phyloP scores from a whole-genome alignment of 23 tunicate genomes.

The Trididemnum clinides region DNA sequence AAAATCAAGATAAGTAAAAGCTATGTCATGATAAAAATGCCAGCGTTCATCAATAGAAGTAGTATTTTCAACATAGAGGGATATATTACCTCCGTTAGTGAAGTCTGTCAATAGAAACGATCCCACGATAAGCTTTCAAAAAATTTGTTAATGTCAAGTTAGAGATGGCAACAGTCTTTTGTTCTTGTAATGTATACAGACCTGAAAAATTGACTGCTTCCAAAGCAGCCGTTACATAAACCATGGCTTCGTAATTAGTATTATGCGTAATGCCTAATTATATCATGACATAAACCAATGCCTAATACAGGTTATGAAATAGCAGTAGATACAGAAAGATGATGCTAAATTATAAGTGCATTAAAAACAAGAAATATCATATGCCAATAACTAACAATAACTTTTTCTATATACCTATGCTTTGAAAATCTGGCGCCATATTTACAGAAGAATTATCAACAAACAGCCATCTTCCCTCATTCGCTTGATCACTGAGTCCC shows the following conservation, averaged over 20 bases:
- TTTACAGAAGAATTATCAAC: constrained; percentile 26
- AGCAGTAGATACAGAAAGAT: too few relatives aligned
- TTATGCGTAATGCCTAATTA: too few relatives aligned
- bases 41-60: constrained; percentile 31
- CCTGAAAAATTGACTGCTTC: too few relatives aligned
- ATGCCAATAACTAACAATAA: neutral
- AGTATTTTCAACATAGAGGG: constrained; percentile 32
- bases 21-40: constrained; percentile 45
- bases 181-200: too few relatives aligned
- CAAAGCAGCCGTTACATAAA: too few relatives aligned
- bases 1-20: neutral
- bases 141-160: too few relatives aligned
- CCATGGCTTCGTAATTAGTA: too few relatives aligned
- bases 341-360: neutral
- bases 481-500: constrained; percentile 46
- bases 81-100: constrained; percentile 24
- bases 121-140: too few relatives aligned
- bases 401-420: neutral
- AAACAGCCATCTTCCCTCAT: constrained; percentile 57
- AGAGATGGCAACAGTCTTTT: too few relatives aligned
- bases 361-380: neutral
- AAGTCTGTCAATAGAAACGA: constrained; percentile 41
- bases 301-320: too few relatives aligned
- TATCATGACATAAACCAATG: too few relatives aligned
- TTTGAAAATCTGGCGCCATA: constrained; percentile 30